Evolutionary conservation across 2,888 invertebrate species (phyloP).

Genomic region (Eubasilissa splendida): DNA sequence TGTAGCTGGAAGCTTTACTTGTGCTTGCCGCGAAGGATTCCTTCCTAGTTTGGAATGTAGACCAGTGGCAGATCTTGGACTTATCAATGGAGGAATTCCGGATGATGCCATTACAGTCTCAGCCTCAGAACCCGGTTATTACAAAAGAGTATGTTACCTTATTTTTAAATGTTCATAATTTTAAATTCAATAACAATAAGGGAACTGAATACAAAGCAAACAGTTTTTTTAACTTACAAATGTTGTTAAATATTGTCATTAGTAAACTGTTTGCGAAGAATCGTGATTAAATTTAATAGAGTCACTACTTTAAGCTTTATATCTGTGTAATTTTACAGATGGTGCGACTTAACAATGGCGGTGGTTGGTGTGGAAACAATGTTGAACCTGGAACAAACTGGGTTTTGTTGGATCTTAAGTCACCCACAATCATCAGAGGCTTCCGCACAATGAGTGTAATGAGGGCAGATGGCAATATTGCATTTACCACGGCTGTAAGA

Average conservation of each 20-base stretch:
- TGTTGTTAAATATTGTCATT: neutral
- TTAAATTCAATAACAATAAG: neutral
- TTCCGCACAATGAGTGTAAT: slow-evolving; percentile 93
- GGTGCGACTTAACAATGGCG: slow-evolving; percentile 86
- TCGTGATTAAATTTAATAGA: too few species aligned
- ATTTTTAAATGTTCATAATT: neutral
- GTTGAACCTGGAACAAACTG: slow-evolving; percentile 91
- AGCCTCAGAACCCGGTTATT: slow-evolving; percentile 85
- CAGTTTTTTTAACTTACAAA: slow-evolving; percentile 10
- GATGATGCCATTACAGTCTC: slow-evolving; percentile 92
- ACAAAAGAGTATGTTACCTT: slow-evolving; percentile 78
- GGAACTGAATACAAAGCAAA: neutral
- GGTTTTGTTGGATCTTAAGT: slow-evolving; percentile 89
- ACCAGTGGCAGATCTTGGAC: slow-evolving; percentile 90
- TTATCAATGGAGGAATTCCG: slow-evolving; percentile 90
- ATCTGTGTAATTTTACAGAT: slow-evolving; percentile 71
- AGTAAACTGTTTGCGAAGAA: neutral
- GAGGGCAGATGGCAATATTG: slow-evolving; percentile 85
- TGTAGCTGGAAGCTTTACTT: slow-evolving; percentile 89
- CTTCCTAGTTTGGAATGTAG: slow-evolving; percentile 89
- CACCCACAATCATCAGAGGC: slow-evolving; percentile 90
- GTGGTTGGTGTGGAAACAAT: slow-evolving; percentile 93
- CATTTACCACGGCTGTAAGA: slow-evolving; percentile 92
- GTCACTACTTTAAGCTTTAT: too few species aligned
- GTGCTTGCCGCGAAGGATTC: slow-evolving; percentile 89